A percentile compares a stretch with the other conserved stretches of the same genome.
Conservation (phyloP, 2,888 invertebrate genomes). For the Noctua janthe region DNA sequence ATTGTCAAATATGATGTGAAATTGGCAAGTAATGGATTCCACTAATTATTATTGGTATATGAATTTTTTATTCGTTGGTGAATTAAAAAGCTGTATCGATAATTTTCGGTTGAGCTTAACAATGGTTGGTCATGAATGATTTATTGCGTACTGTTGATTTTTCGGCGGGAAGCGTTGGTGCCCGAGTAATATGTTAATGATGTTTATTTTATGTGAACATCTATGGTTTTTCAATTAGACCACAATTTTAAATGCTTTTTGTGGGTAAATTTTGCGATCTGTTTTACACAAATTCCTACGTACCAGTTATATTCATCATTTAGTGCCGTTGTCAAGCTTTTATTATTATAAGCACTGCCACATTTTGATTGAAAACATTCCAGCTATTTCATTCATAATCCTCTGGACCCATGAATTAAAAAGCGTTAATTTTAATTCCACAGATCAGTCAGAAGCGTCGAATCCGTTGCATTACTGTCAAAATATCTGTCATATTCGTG, state of each 20-base stretch:
- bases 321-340: not conserved
- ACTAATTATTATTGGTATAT: slow-evolving; percentile 81
- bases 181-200: slow-evolving; percentile 80
- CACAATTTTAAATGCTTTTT: not conserved
- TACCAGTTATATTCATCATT: not conserved
- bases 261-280: not conserved
- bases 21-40: slow-evolving; percentile 80
- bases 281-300: not conserved
- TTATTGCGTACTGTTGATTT: slow-evolving; percentile 83
- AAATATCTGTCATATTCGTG: slow-evolving; percentile 89
- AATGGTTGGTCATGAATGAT: slow-evolving; percentile 84
- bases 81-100: slow-evolving; percentile 73
- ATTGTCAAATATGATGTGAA: slow-evolving; percentile 68
- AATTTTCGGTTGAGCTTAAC: slow-evolving; percentile 76
- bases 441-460: slow-evolving; percentile 72
- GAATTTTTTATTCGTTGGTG: slow-evolving; percentile 71
- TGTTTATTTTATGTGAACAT: slow-evolving; percentile 72
- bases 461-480: slow-evolving; percentile 90
- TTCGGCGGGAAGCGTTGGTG: slow-evolving; percentile 84
- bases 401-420: slow-evolving; percentile 63
- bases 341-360: not conserved
- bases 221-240: slow-evolving; percentile 33
- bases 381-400: slow-evolving; percentile 19
- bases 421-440: slow-evolving; percentile 76
- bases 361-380: slow-evolving; percentile 16